These are phyloP conservation scores for Tillus elongatus DNA, from an alignment of 2,888 invertebrate species.

Conservation along the genomic window DNA sequence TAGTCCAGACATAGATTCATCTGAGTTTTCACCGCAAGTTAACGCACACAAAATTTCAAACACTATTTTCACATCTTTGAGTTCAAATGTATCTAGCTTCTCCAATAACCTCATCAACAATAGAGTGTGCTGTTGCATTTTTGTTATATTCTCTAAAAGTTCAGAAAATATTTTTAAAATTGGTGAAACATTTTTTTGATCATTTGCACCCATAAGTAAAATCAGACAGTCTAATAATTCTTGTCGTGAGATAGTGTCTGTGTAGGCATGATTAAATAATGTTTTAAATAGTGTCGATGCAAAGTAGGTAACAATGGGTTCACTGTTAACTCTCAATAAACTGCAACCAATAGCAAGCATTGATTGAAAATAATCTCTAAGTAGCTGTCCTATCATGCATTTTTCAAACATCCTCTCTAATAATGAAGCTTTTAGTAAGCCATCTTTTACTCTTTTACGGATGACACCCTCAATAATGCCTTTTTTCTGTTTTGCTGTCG, in stretches of 20 bases:
- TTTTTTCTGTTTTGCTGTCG: constrained; percentile 52
- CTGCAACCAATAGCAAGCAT: constrained; percentile 50
- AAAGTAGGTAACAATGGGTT: constrained; percentile 49
- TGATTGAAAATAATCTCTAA: constrained; percentile 48
- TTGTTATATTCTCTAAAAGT: constrained; percentile 35
- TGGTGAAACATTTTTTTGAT: constrained; percentile 27
- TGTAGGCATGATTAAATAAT: constrained; percentile 38
- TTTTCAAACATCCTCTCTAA: constrained; percentile 46
- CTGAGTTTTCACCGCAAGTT: constrained; percentile 49
- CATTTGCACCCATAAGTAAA: constrained; percentile 28
- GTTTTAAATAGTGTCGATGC: constrained; percentile 50
- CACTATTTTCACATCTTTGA: constrained; percentile 64
- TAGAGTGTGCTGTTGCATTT: constrained; percentile 50
- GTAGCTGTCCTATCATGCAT: constrained; percentile 39
- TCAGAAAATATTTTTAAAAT: constrained; percentile 28
- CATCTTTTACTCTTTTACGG: constrained; percentile 53
- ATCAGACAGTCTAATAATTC: constrained; percentile 34
- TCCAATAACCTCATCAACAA: constrained; percentile 62
- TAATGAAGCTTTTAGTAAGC: constrained; percentile 44
- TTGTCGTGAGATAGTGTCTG: constrained; percentile 28
- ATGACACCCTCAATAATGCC: constrained; percentile 53
- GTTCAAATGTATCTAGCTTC: constrained; percentile 61
- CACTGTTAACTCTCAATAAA: constrained; percentile 44
- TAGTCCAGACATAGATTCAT: constrained; percentile 45
- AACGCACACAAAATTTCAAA: constrained; percentile 71